Base-by-base conservation (phyloP, 2,797 vertebrate species). In the Crax fasciolata region DNA sequence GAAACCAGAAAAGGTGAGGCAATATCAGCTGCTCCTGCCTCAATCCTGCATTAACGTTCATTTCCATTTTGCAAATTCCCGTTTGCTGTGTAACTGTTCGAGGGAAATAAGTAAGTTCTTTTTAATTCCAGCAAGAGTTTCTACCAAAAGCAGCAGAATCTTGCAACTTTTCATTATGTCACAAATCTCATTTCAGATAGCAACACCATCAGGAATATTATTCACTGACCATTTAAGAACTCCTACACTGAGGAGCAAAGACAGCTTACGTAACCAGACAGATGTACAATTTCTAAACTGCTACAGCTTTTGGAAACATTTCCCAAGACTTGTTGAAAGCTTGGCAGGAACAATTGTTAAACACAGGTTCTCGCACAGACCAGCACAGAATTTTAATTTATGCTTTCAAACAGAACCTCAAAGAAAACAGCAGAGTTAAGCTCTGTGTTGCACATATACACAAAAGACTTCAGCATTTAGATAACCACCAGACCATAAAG, bases 341-440 rank as follows among this genome's bases (percentile, higher is more conserved):
- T 94, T 96, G 93, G 92, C 93, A 92, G 67, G 44, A 94, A 46
- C 57, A 67, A 79, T 15, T 67, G 67, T 74, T 93, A 89, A 90
- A 93, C 84, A 89, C 55, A 73, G 73, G 92, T 62, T 86, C 91
- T 74, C 84, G 83, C 77, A 88, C 1, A 0, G 77, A 93, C 91
- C 91, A 86, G 76, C 82, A 88, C 23, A 76, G 66, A 96, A 63
- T 44, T 88, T 85, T 19, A 87, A 79, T 49, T 86, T 52, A 39
- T 73, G 79, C 76, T 95, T 96, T 96, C 78, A 87, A 95, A 93
- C 76, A 95, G 32, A 85, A 55, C 73, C 89, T 94, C 85, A 94
- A 87, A 86, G 85, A 65, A 58, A 74, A 43, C 1, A 46, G 46
- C 2, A 54, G 48, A 87, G 23, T 19, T 41, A 52, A 71, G 76